Base-by-base conservation (phyloP, 2,113 vertebrate species). In the Ctenomys sociabilis region DNA sequence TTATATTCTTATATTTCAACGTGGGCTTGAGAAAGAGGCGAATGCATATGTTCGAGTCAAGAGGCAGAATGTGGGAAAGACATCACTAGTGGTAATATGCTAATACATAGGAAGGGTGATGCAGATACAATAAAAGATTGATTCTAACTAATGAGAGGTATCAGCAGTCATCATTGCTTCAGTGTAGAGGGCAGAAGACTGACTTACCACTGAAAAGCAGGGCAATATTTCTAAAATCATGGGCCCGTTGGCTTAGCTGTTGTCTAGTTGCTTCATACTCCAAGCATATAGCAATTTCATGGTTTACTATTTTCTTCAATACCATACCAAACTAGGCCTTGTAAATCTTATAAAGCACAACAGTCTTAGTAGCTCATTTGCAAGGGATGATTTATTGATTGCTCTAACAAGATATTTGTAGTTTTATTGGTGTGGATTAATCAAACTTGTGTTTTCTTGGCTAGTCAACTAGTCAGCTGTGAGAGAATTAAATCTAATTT, bases 141-240 rank as follows among this genome's bases (percentile, higher is more conserved):
- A 37, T 45, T 84, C n/a, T 72, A 66, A 57, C 7, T 61, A 28
- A 83, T 86, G 35, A 7, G 73, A 92, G 66, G 11, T 10, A 1
- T n/a, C 81, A 70, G 30, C 5, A 52, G 1, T 72, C 37, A 52
- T 43, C n/a, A 40, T 22, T 30, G 16, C 83, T 89, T 89, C 45
- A 82, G 81, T 81, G 49, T 77, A 87, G 11, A 85, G 5, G 26
- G 9, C 52, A 88, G 45, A 12, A 92, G 32, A 28, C 43, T 85
- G 64, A 77, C 32, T 82, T 95, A 63, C 16, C 70, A 73, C 35
- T 22, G 26, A 26, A 73, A 85, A 73, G 17, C 37, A 68, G 49
- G 64, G 54, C 82, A 96, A 30, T 4, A 28, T 94, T 96, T 93
- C 75, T 82, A 63, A 17, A 59, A 57, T 49, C 73, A 89, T 85